These are phyloP conservation scores for Troides oblongomaculatus DNA, from an alignment of 2,888 invertebrate species.

Conservation along the genomic window DNA sequence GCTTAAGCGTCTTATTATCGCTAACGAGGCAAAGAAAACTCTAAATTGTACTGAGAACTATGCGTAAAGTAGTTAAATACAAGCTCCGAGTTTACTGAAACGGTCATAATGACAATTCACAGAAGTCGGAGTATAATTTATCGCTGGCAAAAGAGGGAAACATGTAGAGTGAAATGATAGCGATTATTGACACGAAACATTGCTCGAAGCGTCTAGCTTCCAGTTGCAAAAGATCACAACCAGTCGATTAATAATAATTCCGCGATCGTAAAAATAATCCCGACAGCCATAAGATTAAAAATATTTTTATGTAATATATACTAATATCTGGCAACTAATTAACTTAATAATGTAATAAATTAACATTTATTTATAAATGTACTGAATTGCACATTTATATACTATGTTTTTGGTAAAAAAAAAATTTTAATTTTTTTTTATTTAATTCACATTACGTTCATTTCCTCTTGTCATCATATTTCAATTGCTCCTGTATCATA, in stretches of 20 bases:
- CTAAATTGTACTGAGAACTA: conserved; percentile 27
- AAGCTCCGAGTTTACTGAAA: conserved; percentile 51
- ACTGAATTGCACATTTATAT: too few species aligned
- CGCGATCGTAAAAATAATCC: conserved; percentile 68
- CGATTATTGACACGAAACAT: conserved; percentile 76
- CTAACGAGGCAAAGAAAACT: conserved; percentile 24
- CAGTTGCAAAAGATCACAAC: conserved; percentile 63
- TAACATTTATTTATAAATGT: too few species aligned
- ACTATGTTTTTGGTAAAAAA: too few species aligned
- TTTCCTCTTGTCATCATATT: too few species aligned
- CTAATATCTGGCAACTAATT: too few species aligned
- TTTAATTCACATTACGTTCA: too few species aligned
- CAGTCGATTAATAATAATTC: conserved; percentile 70
- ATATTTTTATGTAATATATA: too few species aligned
- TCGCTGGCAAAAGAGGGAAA: conserved; percentile 64
- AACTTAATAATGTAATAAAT: too few species aligned
- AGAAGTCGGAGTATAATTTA: conserved; percentile 69
- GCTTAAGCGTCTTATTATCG: conserved; percentile 20
- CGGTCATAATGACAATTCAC: conserved; percentile 70
- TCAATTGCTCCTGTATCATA: too few species aligned
- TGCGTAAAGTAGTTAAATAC: conserved; percentile 53
- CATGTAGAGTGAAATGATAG: conserved; percentile 65
- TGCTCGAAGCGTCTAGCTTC: conserved; percentile 54
- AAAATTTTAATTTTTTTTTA: too few species aligned
- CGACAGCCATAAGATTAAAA: conserved; percentile 35